These are phyloP conservation scores for Trichogramma dendrolimi DNA, from an alignment of 2,888 invertebrate genomes.

Conservation along the genomic window DNA sequence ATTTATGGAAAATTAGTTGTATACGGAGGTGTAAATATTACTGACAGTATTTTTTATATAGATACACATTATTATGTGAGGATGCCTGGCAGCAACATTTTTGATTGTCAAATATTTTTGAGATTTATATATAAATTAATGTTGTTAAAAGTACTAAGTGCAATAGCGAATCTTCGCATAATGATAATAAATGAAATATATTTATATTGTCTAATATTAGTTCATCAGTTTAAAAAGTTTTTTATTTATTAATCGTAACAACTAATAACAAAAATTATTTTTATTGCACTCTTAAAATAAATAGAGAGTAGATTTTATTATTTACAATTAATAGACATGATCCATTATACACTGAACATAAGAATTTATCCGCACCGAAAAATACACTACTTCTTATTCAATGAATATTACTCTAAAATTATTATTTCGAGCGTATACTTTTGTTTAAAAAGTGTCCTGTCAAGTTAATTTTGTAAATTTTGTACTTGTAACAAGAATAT, in stretches of 20 bases:
- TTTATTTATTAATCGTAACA: not conserved
- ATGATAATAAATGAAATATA: not conserved
- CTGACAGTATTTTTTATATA: constrained; percentile 30
- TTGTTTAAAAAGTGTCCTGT: no score
- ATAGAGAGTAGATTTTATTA: no score
- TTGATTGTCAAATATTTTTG: constrained; percentile 20
- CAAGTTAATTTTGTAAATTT: no score
- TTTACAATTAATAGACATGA: no score
- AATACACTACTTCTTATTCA: no score
- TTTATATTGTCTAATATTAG: no score
- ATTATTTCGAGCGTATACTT: no score
- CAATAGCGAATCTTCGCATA: not conserved
- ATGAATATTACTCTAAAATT: no score
- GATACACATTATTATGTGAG: constrained; percentile 16
- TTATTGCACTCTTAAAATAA: no score
- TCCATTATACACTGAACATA: no score
- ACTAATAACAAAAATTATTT: not conserved
- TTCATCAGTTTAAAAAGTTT: not conserved
- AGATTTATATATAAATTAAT: constrained; percentile 19
- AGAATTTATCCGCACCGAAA: no score
- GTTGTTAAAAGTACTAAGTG: constrained; percentile 18
- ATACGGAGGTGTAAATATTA: constrained; percentile 30
- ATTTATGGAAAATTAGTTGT: constrained; percentile 22
- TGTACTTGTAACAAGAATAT: no score
- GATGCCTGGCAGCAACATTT: constrained; percentile 17